Percentiles rank a stretch among this genome's conserved stretches.
phyloP scores from a whole-genome alignment of 2,888 invertebrate genomes.

The Teleogryllus oceanicus region DNA sequence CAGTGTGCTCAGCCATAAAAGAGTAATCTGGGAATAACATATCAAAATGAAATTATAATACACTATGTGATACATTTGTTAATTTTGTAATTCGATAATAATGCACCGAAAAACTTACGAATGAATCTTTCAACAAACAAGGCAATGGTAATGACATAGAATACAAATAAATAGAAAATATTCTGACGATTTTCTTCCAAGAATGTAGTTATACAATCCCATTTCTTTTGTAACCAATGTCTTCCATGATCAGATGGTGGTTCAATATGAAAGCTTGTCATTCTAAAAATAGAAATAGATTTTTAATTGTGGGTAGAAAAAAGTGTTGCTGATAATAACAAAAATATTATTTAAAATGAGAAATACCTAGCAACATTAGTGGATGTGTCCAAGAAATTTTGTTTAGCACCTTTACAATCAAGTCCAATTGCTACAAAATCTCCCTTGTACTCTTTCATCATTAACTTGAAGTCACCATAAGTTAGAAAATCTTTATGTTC shows the following conservation, averaged over 20 bases:
- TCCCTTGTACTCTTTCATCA: slow-evolving; percentile 96
- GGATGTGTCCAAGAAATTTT: slow-evolving; percentile 90
- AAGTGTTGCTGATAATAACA: too few relatives aligned
- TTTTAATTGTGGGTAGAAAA: not conserved
- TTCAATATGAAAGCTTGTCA: slow-evolving; percentile 91
- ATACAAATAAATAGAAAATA: slow-evolving; percentile 90
- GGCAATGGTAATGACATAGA: slow-evolving; percentile 89
- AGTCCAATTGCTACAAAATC: slow-evolving; percentile 92
- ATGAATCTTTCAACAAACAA: slow-evolving; percentile 94
- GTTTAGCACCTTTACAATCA: slow-evolving; percentile 92
- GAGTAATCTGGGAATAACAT: slow-evolving; percentile 69
- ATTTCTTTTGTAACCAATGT: slow-evolving; percentile 71
- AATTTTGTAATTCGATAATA: not conserved
- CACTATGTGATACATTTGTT: not conserved
- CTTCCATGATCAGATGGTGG: slow-evolving; percentile 66
- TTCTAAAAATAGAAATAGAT: slow-evolving; percentile 50
- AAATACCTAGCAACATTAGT: slow-evolving; percentile 76
- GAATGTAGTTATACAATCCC: slow-evolving; percentile 85
- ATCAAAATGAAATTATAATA: not conserved
- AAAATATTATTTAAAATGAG: not conserved
- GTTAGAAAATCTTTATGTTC: slow-evolving; percentile 87
- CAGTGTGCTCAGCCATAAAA: slow-evolving; percentile 93
- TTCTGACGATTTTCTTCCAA: slow-evolving; percentile 94
- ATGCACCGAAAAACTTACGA: slow-evolving; percentile 56
- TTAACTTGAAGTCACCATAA: slow-evolving; percentile 86